Conservation (phyloP, 1,140 invertebrate genomes). For the Heliconius congener region DNA sequence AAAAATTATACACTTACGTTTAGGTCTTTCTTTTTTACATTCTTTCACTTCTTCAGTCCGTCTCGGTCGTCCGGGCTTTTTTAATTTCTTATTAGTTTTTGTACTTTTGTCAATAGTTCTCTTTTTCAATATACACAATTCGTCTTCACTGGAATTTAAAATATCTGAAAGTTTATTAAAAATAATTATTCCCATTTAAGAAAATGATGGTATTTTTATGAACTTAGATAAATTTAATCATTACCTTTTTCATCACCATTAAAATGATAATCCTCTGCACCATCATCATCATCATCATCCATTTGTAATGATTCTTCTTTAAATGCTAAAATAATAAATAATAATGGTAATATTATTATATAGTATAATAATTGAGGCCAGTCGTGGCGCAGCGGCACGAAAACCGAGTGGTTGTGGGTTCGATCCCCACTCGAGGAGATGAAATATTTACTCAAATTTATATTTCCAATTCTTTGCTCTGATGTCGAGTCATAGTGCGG, state of each 20-base stretch:
- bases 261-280: conserved; percentile 1
- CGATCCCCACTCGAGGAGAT: too few species aligned
- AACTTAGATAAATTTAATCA: not conserved
- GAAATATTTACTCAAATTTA: too few species aligned
- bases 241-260: not conserved
- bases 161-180: not conserved
- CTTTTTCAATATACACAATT: not conserved
- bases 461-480: too few species aligned
- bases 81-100: not conserved
- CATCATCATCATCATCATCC: conserved; percentile 31
- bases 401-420: too few species aligned
- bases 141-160: not conserved
- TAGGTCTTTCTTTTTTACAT: not conserved
- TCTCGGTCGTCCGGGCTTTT: not conserved
- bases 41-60: not conserved
- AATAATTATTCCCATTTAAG: too few species aligned
- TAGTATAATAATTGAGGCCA: too few species aligned
- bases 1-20: not conserved
- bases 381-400: too few species aligned
- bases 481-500: too few species aligned
- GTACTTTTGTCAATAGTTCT: not conserved
- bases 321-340: conserved; percentile 26
- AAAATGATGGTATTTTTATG: not conserved
- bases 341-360: not conserved
- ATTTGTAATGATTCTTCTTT: conserved; percentile 27